Base-by-base conservation (phyloP, 2,888 invertebrate species). In the Gortyna flavago region DNA sequence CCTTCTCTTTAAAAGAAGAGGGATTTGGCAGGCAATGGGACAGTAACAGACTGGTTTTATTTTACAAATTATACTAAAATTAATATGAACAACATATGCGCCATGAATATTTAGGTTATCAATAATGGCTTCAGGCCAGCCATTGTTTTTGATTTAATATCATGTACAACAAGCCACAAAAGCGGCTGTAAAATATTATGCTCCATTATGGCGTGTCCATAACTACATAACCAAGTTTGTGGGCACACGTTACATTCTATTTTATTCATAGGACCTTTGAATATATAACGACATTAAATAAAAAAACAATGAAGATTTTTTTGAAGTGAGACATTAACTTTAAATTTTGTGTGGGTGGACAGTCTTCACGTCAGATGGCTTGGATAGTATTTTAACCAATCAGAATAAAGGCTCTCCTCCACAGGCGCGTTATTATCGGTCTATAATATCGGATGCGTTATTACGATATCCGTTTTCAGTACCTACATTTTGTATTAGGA, bases 141-240 rank as follows among this genome's bases (percentile, higher is more conserved):
- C 66, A 79, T 72, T 85, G 83, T 78, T 85, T 83, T 75, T 74
- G 66, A 74, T 83, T 86, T 77, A 82, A 72, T 72, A 77, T 72
- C 72, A 44, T 69, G 84, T 83, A 48, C 29, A 77, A 68, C 70
- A 57, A 75, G 29, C 72, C 64, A 77, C 86, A 79, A 79, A 72
- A 75, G 71, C 64, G 64, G 69, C 35, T 76, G 35, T 77, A 75
- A 77, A 86, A 86, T 85, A 79, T 83, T 61, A 75, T 79, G 73
- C 32, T 72, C 54, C 44, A 73, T 70, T 61, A 66, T 66, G 18
- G 16, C 59, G 18, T 75, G 48, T 54, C n/a, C 35, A 70, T 25
- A 70, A 61, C 72, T 65, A 72, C 61, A 38, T 6, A 75, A 75
- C 16, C 48, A 62, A 35, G 18, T 71, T 57, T 41, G 38, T 61